phyloP scores from a whole-genome alignment of 2,113 vertebrate species.

The Pao palembangensis region DNA sequence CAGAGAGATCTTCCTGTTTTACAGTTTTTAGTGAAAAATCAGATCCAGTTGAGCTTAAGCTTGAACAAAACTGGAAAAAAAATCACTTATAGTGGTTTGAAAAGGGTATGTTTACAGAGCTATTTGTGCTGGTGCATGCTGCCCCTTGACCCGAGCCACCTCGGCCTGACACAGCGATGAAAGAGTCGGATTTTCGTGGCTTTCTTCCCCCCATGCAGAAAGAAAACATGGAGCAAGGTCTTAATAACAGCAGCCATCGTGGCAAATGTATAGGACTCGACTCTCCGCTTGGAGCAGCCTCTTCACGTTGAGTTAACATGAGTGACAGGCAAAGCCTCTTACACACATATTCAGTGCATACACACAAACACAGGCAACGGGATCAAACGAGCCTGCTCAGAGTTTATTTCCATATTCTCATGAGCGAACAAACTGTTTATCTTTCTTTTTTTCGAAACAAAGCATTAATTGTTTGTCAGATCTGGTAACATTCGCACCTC shows the following conservation, averaged over 20 bases:
- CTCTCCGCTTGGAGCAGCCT: conserved; percentile 57
- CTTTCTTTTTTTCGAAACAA: conserved; percentile 19
- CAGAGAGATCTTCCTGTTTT: no score
- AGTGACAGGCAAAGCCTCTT: conserved; percentile 56
- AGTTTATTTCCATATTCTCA: conserved; percentile 9
- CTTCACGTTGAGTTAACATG: conserved; percentile 67
- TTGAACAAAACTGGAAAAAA: conserved; percentile 6
- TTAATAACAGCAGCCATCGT: conserved; percentile 64
- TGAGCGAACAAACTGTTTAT: conserved; percentile 2
- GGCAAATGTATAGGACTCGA: conserved; percentile 57
- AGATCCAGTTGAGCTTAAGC: conserved; percentile 14
- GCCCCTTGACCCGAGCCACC: conserved; percentile 6
- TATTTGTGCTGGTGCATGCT: conserved; percentile 5
- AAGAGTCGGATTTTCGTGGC: conserved; percentile 32
- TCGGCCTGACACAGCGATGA: conserved; percentile 2
- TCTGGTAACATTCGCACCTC: conserved; percentile 15
- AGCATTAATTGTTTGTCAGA: conserved; percentile 35
- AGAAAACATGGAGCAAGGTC: conserved; percentile 61
- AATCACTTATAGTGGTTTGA: neutral
- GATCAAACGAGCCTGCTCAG: conserved; percentile 36
- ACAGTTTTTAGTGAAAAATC: neutral
- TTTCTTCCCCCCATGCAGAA: conserved; percentile 54
- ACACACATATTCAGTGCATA: conserved; percentile 1
- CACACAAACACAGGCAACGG: conserved; percentile 8
- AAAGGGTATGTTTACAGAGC: conserved; percentile 27